Percentiles rank a stretch among this genome's conserved stretches.
phyloP scores from a whole-genome alignment of 2,888 invertebrate species.

The Baronia brevicornis region DNA sequence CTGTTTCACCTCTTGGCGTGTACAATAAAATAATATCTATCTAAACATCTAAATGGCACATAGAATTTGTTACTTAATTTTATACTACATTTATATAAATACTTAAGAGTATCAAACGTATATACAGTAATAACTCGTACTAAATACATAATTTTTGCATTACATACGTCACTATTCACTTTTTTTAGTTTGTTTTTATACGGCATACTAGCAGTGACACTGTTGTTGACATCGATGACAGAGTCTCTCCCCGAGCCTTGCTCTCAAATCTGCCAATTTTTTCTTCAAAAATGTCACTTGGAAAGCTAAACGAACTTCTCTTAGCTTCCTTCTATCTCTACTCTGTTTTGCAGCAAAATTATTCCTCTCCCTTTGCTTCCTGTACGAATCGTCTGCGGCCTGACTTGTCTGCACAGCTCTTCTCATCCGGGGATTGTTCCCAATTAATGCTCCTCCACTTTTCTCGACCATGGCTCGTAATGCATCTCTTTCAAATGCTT shows the following conservation, averaged over 20 bases:
- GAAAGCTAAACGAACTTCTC: conserved; percentile 94
- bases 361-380: conserved; percentile 91
- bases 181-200: too few species aligned
- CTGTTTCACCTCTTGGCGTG: too few species aligned
- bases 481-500: conserved; percentile 81
- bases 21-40: too few species aligned
- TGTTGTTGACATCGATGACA: conserved; percentile 33
- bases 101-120: too few species aligned
- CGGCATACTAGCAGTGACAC: conserved; percentile 15
- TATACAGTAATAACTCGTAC: too few species aligned
- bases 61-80: too few species aligned
- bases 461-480: conserved; percentile 79
- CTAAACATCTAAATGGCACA: too few species aligned
- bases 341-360: conserved; percentile 97
- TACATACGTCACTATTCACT: too few species aligned
- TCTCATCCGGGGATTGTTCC: conserved; percentile 84
- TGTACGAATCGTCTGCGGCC: conserved; percentile 85
- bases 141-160: too few species aligned
- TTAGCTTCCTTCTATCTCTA: conserved; percentile 89
- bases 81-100: too few species aligned
- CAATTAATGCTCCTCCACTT: conserved; percentile 72
- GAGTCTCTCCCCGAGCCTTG: conserved; percentile 28
- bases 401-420: conserved; percentile 58
- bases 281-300: conserved; percentile 84
- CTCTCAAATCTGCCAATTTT: conserved; percentile 37